These are phyloP conservation scores for Teleiodes luculella DNA, from an alignment of 2,888 invertebrate species.

Conservation along the genomic window DNA sequence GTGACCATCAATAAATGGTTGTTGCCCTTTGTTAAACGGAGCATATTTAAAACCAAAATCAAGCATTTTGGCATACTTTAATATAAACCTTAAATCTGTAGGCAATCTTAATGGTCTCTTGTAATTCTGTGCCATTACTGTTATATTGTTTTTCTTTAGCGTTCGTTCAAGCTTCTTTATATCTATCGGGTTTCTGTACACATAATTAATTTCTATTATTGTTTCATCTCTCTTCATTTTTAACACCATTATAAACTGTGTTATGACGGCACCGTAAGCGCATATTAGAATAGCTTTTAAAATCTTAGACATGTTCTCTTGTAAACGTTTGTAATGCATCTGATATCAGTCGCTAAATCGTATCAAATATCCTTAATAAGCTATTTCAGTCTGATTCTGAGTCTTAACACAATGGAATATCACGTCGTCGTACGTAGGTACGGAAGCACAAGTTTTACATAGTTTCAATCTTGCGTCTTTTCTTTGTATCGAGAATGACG, in stretches of 20 bases:
- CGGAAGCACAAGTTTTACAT: too few relatives aligned
- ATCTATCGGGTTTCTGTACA: constrained; percentile 27
- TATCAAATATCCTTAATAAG: neutral
- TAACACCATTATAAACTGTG: constrained; percentile 39
- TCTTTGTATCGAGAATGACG: too few relatives aligned
- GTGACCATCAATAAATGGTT: constrained; percentile 42
- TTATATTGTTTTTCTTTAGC: constrained; percentile 30
- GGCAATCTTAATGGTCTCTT: constrained; percentile 36
- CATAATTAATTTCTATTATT: constrained; percentile 45
- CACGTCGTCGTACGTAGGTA: too few relatives aligned
- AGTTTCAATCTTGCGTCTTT: too few relatives aligned
- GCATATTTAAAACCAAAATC: neutral
- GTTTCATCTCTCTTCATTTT: constrained; percentile 28
- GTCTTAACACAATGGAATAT: too few relatives aligned
- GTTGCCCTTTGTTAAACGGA: constrained; percentile 38
- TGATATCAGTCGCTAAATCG: neutral
- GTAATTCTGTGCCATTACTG: constrained; percentile 25
- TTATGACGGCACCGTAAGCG: constrained; percentile 38
- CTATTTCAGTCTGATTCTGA: neutral
- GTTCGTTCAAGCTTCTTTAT: constrained; percentile 34
- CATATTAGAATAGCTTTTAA: constrained; percentile 37
- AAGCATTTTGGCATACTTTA: constrained; percentile 47
- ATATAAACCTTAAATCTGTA: constrained; percentile 52
- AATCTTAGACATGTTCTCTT: constrained; percentile 45
- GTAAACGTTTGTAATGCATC: neutral